Base-by-base conservation (phyloP, 2,113 vertebrate genomes). In the Alexandromys fortis region DNA sequence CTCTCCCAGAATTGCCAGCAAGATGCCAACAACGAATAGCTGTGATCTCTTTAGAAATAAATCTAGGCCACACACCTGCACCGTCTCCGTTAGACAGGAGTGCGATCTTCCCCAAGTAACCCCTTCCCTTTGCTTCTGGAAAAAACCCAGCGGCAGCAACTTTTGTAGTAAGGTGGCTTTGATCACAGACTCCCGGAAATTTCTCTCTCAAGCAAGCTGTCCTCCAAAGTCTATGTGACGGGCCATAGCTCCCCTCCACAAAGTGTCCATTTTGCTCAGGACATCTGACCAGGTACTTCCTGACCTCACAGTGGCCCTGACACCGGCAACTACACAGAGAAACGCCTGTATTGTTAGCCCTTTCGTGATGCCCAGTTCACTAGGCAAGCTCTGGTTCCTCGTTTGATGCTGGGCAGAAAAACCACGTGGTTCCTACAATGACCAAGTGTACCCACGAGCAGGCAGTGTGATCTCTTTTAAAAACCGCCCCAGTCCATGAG, bases 271-370 rank as follows among this genome's bases (percentile, higher is more conserved):
- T 87, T 87, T 33, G 49, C 85, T 38, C n/a, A 72, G 65, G 45
- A 12, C 47, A 52, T 67, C 82, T 76, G 75, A 33, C 26, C 45
- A 49, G 49, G 86, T 30, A 58, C n/a, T 68, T 42, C 12, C n/a
- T 87, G 93, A 94, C 63, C 82, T 87, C 90, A 93, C 78, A 94
- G 94, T 87, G 83, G 75, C 45, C 70, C 89, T 78, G 94, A 68
- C 49, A 90, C 86, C 86, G 93, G 38, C 55, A 52, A 86, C 33
- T 79, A 22, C 30, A 42, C 89, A 88, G 58, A 42, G 13, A 65
- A n/a, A 38, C n/a, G 1, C 35, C 26, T 75, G 73, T 17, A 1
- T 30, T 83, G 86, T 90, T 78, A 77, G 61, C 49, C 26, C 73
- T 89, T 94, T 91, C 63, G 79, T 70, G 92, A 85, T 73, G 73